Conservation (phyloP, 64 coral and sea anemone species). For the Porites australiensis region DNA sequence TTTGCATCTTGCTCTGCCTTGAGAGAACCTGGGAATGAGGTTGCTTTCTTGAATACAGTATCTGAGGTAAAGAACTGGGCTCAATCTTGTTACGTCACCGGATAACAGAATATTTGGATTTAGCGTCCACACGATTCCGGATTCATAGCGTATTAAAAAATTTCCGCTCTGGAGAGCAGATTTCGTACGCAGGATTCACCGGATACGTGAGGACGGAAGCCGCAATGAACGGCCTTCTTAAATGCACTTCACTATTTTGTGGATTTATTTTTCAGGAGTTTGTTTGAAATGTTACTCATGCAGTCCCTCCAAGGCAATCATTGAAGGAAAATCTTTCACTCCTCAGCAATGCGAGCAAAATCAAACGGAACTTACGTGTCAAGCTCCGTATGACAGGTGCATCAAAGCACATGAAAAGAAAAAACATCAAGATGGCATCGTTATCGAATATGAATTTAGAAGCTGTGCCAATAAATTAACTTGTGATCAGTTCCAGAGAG, state of each 20-base stretch:
- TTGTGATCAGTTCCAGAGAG: not conserved
- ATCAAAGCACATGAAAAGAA: not conserved
- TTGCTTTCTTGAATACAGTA: too few species aligned
- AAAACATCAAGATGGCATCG: not conserved
- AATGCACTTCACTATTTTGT: not conserved
- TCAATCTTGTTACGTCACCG: too few species aligned
- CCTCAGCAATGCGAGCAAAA: constrained; percentile 11
- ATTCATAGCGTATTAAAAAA: too few species aligned
- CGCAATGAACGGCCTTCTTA: not conserved
- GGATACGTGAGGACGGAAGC: too few species aligned
- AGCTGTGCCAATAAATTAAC: not conserved
- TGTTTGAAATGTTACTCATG: not conserved
- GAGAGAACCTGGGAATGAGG: too few species aligned
- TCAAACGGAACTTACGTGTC: not conserved
- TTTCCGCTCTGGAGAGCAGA: too few species aligned
- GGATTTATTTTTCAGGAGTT: not conserved
- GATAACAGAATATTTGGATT: too few species aligned
- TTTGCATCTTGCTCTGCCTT: too few species aligned
- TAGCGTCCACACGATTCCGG: too few species aligned
- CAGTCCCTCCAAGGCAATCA: not conserved
- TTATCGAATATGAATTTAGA: not conserved
- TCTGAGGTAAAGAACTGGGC: too few species aligned
- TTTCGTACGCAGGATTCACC: too few species aligned
- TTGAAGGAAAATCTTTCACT: not conserved
- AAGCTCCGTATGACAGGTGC: not conserved